Conservation (phyloP, 2,113 vertebrate genomes). For the Corythornis madagascariensis region DNA sequence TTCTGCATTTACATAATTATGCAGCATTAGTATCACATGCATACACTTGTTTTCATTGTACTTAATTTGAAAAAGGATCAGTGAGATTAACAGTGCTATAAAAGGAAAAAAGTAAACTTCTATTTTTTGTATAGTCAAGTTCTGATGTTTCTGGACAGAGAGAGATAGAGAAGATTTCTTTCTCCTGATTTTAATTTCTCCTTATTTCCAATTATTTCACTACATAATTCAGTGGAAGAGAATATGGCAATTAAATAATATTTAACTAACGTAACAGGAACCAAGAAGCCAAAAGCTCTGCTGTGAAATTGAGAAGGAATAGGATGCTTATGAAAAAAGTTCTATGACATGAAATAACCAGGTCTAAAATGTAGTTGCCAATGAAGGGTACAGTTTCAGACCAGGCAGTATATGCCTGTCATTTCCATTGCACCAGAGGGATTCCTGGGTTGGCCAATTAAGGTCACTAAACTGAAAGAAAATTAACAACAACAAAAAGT, state of each 20-base stretch:
- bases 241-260: background rate
- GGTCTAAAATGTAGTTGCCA: background rate
- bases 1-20: background rate
- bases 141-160: background rate
- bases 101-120: background rate
- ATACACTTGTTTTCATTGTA: background rate
- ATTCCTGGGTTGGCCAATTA: background rate
- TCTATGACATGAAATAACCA: background rate
- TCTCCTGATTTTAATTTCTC: background rate
- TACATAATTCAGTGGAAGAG: background rate
- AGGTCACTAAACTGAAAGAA: background rate
- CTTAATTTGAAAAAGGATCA: background rate
- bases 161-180: background rate
- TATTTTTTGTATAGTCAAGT: background rate
- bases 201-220: background rate
- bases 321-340: background rate
- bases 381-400: background rate
- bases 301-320: background rate
- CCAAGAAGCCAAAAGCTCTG: background rate
- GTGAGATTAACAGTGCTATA: background rate
- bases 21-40: background rate
- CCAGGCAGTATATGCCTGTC: background rate
- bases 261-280: background rate
- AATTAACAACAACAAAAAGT: background rate
- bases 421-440: background rate